Evolutionary conservation across 1,140 invertebrate genomes (phyloP).

Genomic region (Adoxophyes honmai): DNA sequence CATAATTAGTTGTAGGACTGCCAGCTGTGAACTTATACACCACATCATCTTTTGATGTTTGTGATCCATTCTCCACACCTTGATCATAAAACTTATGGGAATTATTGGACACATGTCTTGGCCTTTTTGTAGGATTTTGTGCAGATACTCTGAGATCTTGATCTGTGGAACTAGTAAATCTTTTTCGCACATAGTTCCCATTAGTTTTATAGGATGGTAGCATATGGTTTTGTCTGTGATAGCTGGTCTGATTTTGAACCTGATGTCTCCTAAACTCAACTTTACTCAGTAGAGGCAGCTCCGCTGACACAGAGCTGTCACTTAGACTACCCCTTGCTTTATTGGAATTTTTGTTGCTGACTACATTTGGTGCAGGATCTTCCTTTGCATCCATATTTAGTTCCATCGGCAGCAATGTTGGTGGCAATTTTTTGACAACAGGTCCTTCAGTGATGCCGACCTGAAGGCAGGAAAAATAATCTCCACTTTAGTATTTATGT

Average conservation of each 20-base stretch:
- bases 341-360: constrained; percentile 37
- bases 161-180: constrained; percentile 49
- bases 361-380: constrained; percentile 41
- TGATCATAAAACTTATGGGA: constrained; percentile 41
- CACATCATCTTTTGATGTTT: constrained; percentile 67
- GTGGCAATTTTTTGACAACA: constrained; percentile 67
- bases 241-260: constrained; percentile 37
- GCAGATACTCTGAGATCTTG: constrained; percentile 54
- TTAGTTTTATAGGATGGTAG: constrained; percentile 39
- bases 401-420: constrained; percentile 63
- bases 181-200: constrained; percentile 40
- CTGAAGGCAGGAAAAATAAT: constrained; percentile 77
- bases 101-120: constrained; percentile 35
- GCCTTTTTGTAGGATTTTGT: constrained; percentile 56
- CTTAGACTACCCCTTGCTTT: constrained; percentile 55
- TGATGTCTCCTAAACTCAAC: constrained; percentile 46
- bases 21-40: constrained; percentile 60
- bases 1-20: constrained; percentile 51
- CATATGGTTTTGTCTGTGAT: constrained; percentile 39
- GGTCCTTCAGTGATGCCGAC: constrained; percentile 75
- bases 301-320: constrained; percentile 64
- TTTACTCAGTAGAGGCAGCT: constrained; percentile 45
- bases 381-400: constrained; percentile 51
- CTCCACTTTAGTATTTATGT: constrained; percentile 75
- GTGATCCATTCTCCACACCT: constrained; percentile 72